Evolutionary conservation across 2,113 vertebrate genomes (phyloP).

Genomic region (Odocoileus virginianus): DNA sequence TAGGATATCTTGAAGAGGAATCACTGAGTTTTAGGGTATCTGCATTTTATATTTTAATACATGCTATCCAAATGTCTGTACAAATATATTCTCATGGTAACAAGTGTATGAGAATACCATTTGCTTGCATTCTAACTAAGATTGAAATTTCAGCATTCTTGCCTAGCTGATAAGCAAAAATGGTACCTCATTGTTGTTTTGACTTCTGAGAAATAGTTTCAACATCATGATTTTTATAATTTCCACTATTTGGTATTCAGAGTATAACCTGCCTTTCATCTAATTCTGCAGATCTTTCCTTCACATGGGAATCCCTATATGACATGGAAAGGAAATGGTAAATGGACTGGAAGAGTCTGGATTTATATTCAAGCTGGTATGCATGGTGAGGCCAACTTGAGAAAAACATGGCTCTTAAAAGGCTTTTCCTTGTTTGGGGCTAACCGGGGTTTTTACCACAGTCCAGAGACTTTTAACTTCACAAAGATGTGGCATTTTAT

Average conservation of each 20-base stretch:
- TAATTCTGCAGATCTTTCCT: neutral
- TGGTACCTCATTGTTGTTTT: neutral
- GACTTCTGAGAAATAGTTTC: neutral
- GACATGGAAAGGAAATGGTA: neutral
- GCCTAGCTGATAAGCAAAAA: neutral
- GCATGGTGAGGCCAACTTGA: neutral
- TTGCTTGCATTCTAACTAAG: neutral
- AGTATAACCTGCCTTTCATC: neutral
- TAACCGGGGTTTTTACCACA: constrained; percentile 35
- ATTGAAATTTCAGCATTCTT: neutral
- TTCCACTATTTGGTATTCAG: neutral
- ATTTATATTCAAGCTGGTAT: neutral
- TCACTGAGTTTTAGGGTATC: neutral
- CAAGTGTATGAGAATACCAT: neutral
- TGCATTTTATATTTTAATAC: neutral
- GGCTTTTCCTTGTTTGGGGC: neutral
- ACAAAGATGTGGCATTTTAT: constrained; percentile 46
- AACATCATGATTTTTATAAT: neutral
- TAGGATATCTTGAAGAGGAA: neutral
- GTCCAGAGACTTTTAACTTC: constrained; percentile 39
- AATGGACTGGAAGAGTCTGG: neutral
- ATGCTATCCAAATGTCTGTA: neutral
- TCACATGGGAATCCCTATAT: neutral
- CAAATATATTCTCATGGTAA: neutral
- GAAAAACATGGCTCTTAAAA: constrained; percentile 23